Evolutionary conservation across 2,888 invertebrate species (phyloP), one percentile per base, ranked within the genome.

Genomic region (Epirrhoe alternata): DNA sequence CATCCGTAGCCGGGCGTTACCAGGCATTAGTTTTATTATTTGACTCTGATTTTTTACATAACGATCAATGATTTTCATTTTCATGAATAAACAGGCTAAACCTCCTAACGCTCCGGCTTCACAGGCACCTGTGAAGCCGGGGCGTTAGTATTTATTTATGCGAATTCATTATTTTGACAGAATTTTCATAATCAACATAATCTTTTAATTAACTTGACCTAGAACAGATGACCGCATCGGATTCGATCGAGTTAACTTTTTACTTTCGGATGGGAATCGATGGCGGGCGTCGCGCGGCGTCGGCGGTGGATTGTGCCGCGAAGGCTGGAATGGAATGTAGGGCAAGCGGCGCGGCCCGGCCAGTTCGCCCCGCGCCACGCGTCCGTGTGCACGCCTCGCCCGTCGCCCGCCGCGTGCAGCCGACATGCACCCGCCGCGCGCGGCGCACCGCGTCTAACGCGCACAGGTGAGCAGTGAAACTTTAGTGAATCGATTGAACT

Each of bases 241-340:
- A 35, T 35, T 35, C 24, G 87, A 88, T 88, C 86, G 90, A 86
- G 89, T 88, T 87, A 88, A 90, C 83, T 90, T 91, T 90, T 90
- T 86, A 89, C 86, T 89, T 88, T 88, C 86, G 75, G 68, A 12
- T 42, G 74, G 53, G 87, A 88, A 91, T 92, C 91, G 90, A 92
- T 92, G 87, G 24, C 24, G 24, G 86, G 84, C 85, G 86, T 75
- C 83, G 85, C 82, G 86, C 38, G 88, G 84, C 87, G 92, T 88
- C 87, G 88, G 89, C 89, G 85, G 89, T 88, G 85, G 88, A 12
- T 10, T 42, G 12, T 42, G 38, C 38, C 68, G 70, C 66, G 69
- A 56, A 58, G 67, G 57, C 14, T 47, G 12, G 7, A 47, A 47
- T 47, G 47, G 47, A 47, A 47, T 47, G 47, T 47, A 47, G 47